These are phyloP conservation scores for Invenusta paracnida DNA, from an alignment of 2,888 invertebrate species.

Conservation along the genomic window DNA sequence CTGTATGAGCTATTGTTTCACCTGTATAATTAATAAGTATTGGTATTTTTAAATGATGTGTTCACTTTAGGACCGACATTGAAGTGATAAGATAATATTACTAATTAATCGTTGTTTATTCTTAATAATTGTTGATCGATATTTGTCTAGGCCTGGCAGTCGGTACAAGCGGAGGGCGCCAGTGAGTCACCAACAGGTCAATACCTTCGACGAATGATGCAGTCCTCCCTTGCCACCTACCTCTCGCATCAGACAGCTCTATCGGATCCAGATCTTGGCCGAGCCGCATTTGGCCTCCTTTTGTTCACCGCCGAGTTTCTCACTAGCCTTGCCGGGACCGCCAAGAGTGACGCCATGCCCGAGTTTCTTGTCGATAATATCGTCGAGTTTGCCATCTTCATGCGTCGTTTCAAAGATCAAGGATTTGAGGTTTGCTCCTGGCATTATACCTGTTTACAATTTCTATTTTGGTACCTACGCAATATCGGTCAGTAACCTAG, in stretches of 20 bases:
- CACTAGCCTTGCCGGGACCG: neutral
- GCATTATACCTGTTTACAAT: too few species aligned
- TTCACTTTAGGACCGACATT: too few species aligned
- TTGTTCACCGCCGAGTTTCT: neutral
- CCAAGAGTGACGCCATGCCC: slow-evolving; percentile 67
- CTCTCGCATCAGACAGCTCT: neutral
- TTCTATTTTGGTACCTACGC: too few species aligned
- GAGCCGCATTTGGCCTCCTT: slow-evolving; percentile 3
- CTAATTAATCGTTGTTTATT: too few species aligned
- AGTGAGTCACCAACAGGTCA: neutral
- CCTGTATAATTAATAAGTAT: too few species aligned
- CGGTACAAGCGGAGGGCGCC: neutral
- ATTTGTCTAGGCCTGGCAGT: neutral
- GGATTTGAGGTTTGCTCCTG: slow-evolving; percentile 52
- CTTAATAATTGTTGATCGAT: too few species aligned
- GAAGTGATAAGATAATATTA: too few species aligned
- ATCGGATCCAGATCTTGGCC: neutral
- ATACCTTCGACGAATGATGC: slow-evolving; percentile 16
- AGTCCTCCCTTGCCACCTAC: neutral
- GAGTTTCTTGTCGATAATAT: slow-evolving; percentile 84
- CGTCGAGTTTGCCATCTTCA: slow-evolving; percentile 73
- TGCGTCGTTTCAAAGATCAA: slow-evolving; percentile 56
- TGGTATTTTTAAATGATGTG: too few species aligned
- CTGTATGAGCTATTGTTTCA: too few species aligned
- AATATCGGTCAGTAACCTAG: too few species aligned